Evolutionary conservation across 2,113 vertebrate species (phyloP), one percentile per base, ranked within the genome.

Genomic region (Poecile atricapillus): DNA sequence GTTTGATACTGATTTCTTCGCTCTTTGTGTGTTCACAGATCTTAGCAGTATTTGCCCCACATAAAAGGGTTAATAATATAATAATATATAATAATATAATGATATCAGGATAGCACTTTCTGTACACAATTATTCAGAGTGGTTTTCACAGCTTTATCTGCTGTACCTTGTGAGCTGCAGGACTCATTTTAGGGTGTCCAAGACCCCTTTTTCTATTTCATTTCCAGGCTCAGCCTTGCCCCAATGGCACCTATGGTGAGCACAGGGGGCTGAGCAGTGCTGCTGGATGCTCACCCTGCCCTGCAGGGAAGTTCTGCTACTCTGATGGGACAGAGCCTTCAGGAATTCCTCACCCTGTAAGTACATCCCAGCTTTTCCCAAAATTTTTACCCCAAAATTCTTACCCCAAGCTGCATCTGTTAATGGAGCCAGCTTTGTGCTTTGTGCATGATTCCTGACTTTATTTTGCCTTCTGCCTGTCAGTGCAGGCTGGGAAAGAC

Each of bases 261-360:
- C 95, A 89, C 59, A 97, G 97, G 35, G 99, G 98, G 37, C 95
- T 99, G 19, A 96, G 98, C 74, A 97, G 98, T 3, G 74, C 96
- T 75, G 98, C 94, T 6, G 98, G 98, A 14, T 99, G 99, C 79
- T 83, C 83, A 7, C 89, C 50, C 4, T 99, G 99, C 95, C 98
- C 99, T 7, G 77, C 92, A 63, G 98, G 98, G 64, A 98, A 97
- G 59, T 99, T 98, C 75, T 99, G 99, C 96, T 99, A 98, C 94
- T 96, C 97, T 44, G 94, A 96, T 35, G 97, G 95, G 24, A 30
- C 90, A 0, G 80, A 97, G 37, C 95, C 98, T 37, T 17, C 93
- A 37, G 98, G 98, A 47, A 98, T 99, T 43, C 97, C 96, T 41
- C 91, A 95, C 17, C 98, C 98, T 77, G 99, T 99, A 92, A 98